Base-by-base conservation (phyloP, 2,797 vertebrate genomes). In the Clamator glandarius region DNA sequence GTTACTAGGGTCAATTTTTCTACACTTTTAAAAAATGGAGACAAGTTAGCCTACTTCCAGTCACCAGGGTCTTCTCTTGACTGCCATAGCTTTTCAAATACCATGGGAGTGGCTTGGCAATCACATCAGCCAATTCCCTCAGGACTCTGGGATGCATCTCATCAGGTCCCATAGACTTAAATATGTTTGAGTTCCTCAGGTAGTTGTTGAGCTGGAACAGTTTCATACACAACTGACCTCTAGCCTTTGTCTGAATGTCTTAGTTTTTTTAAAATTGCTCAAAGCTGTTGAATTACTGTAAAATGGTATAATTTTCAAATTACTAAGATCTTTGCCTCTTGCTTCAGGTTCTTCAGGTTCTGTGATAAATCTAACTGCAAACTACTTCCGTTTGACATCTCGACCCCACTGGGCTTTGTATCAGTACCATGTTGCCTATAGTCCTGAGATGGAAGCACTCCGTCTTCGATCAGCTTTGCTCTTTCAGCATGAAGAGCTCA, bases 371-470 rank as follows among this genome's bases (percentile, higher is more conserved):
- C 92, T 99, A 90, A 97, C 88, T 8, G 96, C 99, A 2, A 99
- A 99, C 97, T 99, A 97, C 91, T 98, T 99, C 52, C 98, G 98
- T 9, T 95, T 99, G 95, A 89, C 98, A 0, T 99, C 99, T 5
- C 98, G 99, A 4, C 99, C 99, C 1, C 98, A 98, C 83, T 99
- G 99, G 99, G 97, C 98, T 58, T 96, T 99, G 5, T 99, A 98
- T 90, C 99, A 99, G 96, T 99, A 99, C 84, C 99, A 99, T 9
- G 97, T 99, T 41, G 98, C 97, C 96, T 99, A 97, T 63, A 98
- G 97, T 7, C 99, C 99, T 0, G 96, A 98, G 20, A 98, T 99
- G 98, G 99, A 99, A 96, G 98, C 99, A 6, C 98, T 98, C 3
- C 98, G 99, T 23, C 93, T 99, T 68, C 98, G 98, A 68, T 95